phyloP scores from a whole-genome alignment of 2,797 vertebrate species.

The Bradypodion ventrale region DNA sequence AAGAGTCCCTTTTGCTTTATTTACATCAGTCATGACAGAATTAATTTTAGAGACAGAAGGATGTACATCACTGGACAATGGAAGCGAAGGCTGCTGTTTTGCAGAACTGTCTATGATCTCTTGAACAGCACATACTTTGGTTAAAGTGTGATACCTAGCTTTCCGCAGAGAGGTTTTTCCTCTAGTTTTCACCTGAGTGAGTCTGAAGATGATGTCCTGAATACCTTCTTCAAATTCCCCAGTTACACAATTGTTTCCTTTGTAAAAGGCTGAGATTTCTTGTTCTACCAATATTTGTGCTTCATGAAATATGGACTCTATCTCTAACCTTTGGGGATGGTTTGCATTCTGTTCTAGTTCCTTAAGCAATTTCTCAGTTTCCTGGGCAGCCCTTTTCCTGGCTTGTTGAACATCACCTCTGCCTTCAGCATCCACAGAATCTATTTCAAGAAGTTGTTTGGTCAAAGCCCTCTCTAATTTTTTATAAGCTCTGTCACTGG shows the following conservation, averaged over 20 bases:
- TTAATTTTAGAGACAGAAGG: conserved; percentile 91
- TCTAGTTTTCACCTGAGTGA: conserved; percentile 94
- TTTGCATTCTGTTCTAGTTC: conserved; percentile 92
- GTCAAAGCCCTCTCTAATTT: conserved; percentile 89
- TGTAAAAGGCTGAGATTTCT: conserved; percentile 84
- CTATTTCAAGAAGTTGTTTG: conserved; percentile 90
- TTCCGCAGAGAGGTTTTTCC: conserved; percentile 90
- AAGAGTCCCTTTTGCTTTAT: conserved; percentile 89
- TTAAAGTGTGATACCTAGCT: conserved; percentile 90
- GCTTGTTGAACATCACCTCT: conserved; percentile 88
- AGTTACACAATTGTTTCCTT: conserved; percentile 77
- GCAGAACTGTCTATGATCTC: conserved; percentile 89
- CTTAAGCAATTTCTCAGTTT: conserved; percentile 89
- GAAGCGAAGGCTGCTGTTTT: conserved; percentile 87
- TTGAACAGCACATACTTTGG: conserved; percentile 90
- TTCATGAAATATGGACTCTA: conserved; percentile 87
- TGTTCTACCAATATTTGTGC: conserved; percentile 86
- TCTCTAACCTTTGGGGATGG: conserved; percentile 87
- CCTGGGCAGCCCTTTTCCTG: conserved; percentile 88
- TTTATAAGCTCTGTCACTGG: conserved; percentile 89
- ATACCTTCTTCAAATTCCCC: conserved; percentile 92
- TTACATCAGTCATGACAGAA: conserved; percentile 91
- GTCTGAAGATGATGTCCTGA: conserved; percentile 87
- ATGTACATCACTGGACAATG: conserved; percentile 88
- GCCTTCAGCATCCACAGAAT: conserved; percentile 93